These are phyloP conservation scores for Crotalus horridus DNA, from an alignment of 2,113 vertebrate genomes.

Conservation along the genomic window DNA sequence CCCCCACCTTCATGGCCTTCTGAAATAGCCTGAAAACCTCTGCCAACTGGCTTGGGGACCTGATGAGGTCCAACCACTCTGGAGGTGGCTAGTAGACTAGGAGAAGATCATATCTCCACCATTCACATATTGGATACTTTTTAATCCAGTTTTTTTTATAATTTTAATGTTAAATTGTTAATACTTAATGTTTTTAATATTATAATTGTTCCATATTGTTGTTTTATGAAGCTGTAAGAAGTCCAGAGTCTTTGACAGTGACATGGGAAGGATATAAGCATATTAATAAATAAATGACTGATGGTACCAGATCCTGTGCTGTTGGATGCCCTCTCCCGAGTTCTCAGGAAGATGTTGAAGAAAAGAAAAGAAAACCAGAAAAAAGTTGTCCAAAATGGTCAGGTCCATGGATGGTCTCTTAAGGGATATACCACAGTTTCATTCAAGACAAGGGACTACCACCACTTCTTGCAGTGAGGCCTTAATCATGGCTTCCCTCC, in stretches of 20 bases:
- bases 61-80: background rate
- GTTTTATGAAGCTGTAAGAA: background rate
- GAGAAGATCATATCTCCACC: background rate
- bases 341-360: background rate
- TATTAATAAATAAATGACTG: background rate
- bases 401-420: background rate
- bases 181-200: background rate
- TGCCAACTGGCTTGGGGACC: background rate
- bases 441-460: background rate
- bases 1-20: background rate
- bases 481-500: background rate
- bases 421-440: background rate
- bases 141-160: background rate
- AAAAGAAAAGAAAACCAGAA: background rate
- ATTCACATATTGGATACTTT: background rate
- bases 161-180: background rate
- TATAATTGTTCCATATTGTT: background rate
- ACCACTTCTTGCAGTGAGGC: background rate
- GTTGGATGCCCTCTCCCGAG: background rate
- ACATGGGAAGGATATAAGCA: background rate
- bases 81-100: background rate
- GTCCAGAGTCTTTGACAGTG: background rate
- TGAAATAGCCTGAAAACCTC: background rate
- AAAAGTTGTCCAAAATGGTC: background rate
- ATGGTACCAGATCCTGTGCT: background rate